phyloP scores from a whole-genome alignment of 2,888 invertebrate genomes.

The Cryptosula pallasiana region DNA sequence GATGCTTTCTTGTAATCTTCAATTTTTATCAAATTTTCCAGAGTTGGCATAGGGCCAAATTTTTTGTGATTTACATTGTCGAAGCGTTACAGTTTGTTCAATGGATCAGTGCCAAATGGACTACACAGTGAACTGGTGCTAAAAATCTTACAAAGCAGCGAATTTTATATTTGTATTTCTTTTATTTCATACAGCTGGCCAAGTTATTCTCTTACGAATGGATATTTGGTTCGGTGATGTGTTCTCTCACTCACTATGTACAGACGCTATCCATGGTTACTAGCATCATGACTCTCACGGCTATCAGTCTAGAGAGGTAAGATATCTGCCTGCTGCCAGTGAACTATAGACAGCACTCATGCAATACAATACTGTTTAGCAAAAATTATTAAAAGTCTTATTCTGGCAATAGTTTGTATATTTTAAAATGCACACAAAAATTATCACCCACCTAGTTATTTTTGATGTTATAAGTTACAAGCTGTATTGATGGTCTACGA shows the following conservation, averaged over 20 bases:
- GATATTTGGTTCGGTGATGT: slow-evolving; percentile 79
- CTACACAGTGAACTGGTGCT: too few relatives aligned
- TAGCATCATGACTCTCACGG: slow-evolving; percentile 82
- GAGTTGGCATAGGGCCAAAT: neutral
- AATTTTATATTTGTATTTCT: neutral
- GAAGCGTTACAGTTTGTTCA: neutral
- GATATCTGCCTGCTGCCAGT: neutral
- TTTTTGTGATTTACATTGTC: neutral
- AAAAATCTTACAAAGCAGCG: neutral
- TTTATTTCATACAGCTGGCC: slow-evolving; percentile 55
- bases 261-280: slow-evolving; percentile 62
- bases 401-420: too few relatives aligned
- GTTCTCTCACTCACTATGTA: slow-evolving; percentile 75
- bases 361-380: too few relatives aligned
- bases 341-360: too few relatives aligned
- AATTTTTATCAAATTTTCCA: too few relatives aligned
- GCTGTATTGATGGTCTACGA: too few relatives aligned
- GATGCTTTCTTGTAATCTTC: too few relatives aligned
- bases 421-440: too few relatives aligned
- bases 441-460: too few relatives aligned
- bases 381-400: too few relatives aligned
- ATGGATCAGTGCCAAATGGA: too few relatives aligned
- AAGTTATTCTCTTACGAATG: slow-evolving; percentile 73
- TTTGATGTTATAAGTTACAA: too few relatives aligned
- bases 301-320: slow-evolving; percentile 72